phyloP scores from a whole-genome alignment of 1,140 invertebrate genomes.

The Medauroidea extradentata region DNA sequence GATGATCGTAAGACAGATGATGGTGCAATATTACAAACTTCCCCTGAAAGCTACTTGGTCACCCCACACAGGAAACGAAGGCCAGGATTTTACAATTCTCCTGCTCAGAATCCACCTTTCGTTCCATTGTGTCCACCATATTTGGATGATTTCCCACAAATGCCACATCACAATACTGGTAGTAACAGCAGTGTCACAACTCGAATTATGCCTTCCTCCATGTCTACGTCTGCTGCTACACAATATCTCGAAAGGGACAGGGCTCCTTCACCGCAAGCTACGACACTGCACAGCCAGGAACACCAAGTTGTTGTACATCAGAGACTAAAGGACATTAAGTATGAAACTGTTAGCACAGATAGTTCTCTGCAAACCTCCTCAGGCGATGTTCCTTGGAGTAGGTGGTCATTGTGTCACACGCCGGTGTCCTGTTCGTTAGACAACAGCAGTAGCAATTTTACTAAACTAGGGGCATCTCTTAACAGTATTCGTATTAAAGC shows the following conservation, averaged over 20 bases:
- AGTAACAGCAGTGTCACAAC: not conserved
- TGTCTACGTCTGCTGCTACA: conserved; percentile 62
- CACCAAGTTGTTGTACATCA: too few relatives aligned
- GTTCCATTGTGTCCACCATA: conserved; percentile 70
- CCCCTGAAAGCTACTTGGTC: conserved; percentile 63
- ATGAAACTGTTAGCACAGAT: too few relatives aligned
- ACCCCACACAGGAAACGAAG: conserved; percentile 76
- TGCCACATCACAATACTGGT: too few relatives aligned
- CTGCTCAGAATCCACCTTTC: conserved; percentile 78
- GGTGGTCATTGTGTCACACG: too few relatives aligned
- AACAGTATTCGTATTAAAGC: too few relatives aligned
- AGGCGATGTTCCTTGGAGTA: too few relatives aligned
- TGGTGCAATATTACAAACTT: conserved; percentile 2
- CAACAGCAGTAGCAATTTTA: too few relatives aligned
- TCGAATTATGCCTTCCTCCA: conserved; percentile 50
- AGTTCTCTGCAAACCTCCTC: too few relatives aligned
- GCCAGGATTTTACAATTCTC: conserved; percentile 78
- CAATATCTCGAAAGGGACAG: conserved; percentile 57
- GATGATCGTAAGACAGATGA: not conserved
- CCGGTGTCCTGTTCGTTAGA: too few relatives aligned
- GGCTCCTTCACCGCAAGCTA: not conserved
- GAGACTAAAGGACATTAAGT: too few relatives aligned
- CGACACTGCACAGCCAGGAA: too few relatives aligned
- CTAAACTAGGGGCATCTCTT: too few relatives aligned
- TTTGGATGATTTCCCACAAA: conserved; percentile 52